Base-by-base conservation (phyloP, 2,888 invertebrate species). In the Blastobasis adustella region DNA sequence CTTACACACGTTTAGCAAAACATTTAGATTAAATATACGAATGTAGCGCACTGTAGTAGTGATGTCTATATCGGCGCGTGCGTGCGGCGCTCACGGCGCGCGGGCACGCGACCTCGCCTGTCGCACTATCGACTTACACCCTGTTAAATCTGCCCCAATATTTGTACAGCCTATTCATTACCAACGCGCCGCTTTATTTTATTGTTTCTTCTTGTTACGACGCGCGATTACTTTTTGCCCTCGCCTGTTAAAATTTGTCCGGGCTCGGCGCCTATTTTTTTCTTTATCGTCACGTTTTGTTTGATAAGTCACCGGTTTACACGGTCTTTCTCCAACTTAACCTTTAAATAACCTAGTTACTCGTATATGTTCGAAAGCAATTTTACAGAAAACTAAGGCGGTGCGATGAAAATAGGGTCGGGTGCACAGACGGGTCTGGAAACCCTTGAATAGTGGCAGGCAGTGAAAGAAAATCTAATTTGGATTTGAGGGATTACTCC, bases 401-500 rank as follows among this genome's bases (percentile, higher is more conserved):
- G 74, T 68, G 71, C 70, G 69, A 69, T 71, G 70, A 71, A 74
- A 69, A 69, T 62, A 56, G 64, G 71, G 67, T 68, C 69, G 67
- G 57, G 59, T 58, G 56, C 66, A 62, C 58, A 10, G 59, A 56
- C 65, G 67, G 60, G 66, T 60, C 66, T 69, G 69, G 76, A 74
- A 79, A 72, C 80, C 81, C 69, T 77, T 82, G 82, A 86, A 84
- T 85, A 79, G 82, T 80, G 76, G 69, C 74, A 73, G 73, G 73
- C 73, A 69, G 66, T 84, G 84, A 85, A 85, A 83, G 85, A 85
- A 86, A 87, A 87, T 86, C 86, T 86, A 83, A 86, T 87, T 87
- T 86, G 85, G 87, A 87, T 87, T 86, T 86, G 80, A 84, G 74
- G 82, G 86, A 87, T 87, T 86, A 85, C 86, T 70, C 63, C 69